Evolutionary conservation across 2,113 vertebrate genomes (phyloP), one percentile per base, ranked within the genome.

Genomic region (Thamnaconus septentrionalis): DNA sequence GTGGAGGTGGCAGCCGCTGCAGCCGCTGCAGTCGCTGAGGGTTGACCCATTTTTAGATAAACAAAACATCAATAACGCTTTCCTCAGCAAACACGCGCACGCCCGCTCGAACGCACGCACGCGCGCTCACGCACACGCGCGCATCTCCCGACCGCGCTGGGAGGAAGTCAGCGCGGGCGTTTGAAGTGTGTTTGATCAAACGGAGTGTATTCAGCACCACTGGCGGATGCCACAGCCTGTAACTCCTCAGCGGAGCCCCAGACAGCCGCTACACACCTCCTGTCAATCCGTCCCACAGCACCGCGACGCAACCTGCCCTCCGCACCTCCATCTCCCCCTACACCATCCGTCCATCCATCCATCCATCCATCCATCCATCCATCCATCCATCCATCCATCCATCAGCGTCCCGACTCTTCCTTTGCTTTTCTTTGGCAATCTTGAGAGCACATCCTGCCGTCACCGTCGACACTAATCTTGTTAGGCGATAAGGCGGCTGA

Each of bases 171-270:
- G 83, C 8, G 63, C 64, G 75, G 78, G 75, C 65, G 85, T 89
- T 90, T 89, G 86, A 90, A 89, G 89, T 88, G 80, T 12, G 73
- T 86, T 56, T 88, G 89, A 90, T 90, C 87, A 90, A 90, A 90
- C 83, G 62, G 39, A 4, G 80, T 53, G 85, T 88, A 89, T 89
- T 81, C 89, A 87, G 86, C 86, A 72, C 75, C 79, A 82, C 78
- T 56, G 70, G 66, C 42, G 59, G 73, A 76, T 79, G 85, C 85
- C 82, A 85, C 76, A 75, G 80, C 79, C 78, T 63, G 66, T 76
- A 31, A 77, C 78, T 86, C 78, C 74, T 87, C 84, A 73, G 60
- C 52, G 66, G 68, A 48, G 72, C 78, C 68, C 48, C 7, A 85
- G 82, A 88, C 86, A 85, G 69, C 69, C 3, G 18, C 18, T 47